A percentile compares a stretch with the other conserved stretches of the same genome.
Evolutionary conservation across 2,888 invertebrate species (phyloP).

Genomic region (Volucella zonaria): DNA sequence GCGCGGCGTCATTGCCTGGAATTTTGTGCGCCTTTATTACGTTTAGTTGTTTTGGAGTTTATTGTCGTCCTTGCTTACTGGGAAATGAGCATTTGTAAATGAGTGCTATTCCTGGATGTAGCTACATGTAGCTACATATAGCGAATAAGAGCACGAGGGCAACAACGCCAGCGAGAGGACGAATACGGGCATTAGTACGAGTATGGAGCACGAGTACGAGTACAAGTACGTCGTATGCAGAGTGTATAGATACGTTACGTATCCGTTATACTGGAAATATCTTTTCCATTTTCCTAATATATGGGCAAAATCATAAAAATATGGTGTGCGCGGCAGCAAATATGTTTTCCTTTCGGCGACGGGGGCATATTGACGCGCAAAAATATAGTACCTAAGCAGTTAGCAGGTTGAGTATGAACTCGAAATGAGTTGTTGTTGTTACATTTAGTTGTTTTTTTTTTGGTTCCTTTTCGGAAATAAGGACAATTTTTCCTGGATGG

Average conservation of each 20-base stretch:
- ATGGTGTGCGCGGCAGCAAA: constrained; percentile 32
- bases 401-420: not conserved
- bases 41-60: constrained; percentile 67
- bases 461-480: no score
- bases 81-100: constrained; percentile 71
- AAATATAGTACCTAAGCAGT: not conserved
- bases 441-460: no score
- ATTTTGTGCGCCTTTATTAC: constrained; percentile 62
- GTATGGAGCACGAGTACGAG: no score
- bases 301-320: constrained; percentile 50
- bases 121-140: not conserved
- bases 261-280: constrained; percentile 24
- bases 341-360: not conserved
- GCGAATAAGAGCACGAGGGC: no score
- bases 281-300: constrained; percentile 51
- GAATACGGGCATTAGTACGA: no score
- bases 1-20: constrained; percentile 2
- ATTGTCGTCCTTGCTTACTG: constrained; percentile 65
- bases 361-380: constrained; percentile 16
- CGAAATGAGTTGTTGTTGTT: no score
- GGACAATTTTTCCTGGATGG: no score
- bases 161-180: no score
- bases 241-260: no score
- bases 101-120: constrained; percentile 51
- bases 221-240: no score